These are phyloP conservation scores for Caenorhabditis sp. DNA, from an alignment of 2,888 invertebrate genomes.

Conservation along the genomic window DNA sequence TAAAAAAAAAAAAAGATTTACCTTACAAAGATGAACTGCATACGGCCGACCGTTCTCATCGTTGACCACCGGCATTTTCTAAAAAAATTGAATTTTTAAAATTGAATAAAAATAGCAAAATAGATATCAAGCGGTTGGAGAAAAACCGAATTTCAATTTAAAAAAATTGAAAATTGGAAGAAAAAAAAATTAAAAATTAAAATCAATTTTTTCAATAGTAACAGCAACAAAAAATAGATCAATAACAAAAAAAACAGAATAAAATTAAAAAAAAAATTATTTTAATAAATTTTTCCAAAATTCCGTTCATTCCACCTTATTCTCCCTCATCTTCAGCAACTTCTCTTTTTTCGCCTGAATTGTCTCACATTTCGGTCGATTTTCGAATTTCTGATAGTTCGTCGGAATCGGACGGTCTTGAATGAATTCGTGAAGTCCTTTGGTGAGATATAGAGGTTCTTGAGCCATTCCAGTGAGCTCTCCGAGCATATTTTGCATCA, in stretches of 20 bases:
- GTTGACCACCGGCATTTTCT: slow-evolving; percentile 33
- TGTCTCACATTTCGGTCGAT: slow-evolving; percentile 73
- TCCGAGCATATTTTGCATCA: slow-evolving; percentile 76
- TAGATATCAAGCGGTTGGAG: slow-evolving; percentile 1
- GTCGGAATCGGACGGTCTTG: slow-evolving; percentile 68
- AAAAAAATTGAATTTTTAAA: slow-evolving; percentile 8
- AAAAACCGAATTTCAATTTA: slow-evolving; percentile 7
- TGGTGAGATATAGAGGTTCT: slow-evolving; percentile 21
- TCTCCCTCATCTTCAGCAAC: slow-evolving; percentile 40
- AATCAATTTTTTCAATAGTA: slow-evolving; percentile 14
- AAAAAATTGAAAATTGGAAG: background rate
- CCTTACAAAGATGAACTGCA: slow-evolving; percentile 60
- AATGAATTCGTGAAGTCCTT: slow-evolving; percentile 74
- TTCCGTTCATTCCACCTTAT: slow-evolving; percentile 4
- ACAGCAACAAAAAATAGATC: slow-evolving; percentile 4
- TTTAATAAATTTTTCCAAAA: background rate
- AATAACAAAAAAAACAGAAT: slow-evolving; percentile 2
- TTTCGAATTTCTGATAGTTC: slow-evolving; percentile 71
- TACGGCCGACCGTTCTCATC: slow-evolving; percentile 51
- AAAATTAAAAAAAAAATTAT: background rate
- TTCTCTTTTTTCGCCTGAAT: slow-evolving; percentile 72
- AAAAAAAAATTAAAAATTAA: slow-evolving; percentile 14
- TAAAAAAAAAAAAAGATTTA: background rate
- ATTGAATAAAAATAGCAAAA: slow-evolving; percentile 1
- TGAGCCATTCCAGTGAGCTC: slow-evolving; percentile 55